Evolutionary conservation across 2,888 invertebrate genomes (phyloP).

Genomic region (Acheta domesticus): DNA sequence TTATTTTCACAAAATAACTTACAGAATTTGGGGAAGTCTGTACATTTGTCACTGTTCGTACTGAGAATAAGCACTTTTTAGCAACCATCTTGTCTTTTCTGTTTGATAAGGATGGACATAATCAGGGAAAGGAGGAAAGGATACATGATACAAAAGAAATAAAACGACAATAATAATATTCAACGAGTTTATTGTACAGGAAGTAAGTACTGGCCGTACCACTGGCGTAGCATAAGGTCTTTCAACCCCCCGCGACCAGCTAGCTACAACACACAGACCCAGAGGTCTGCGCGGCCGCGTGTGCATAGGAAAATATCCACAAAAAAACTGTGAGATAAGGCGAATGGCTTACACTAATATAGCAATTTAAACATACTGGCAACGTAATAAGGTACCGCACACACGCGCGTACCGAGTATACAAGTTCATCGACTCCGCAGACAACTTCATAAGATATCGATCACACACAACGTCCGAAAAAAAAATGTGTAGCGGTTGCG

Average conservation of each 20-base stretch:
- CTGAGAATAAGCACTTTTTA: too few relatives aligned
- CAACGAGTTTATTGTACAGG: constrained; percentile 6
- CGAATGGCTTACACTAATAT: background rate
- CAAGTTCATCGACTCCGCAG: too few relatives aligned
- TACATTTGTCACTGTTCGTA: too few relatives aligned
- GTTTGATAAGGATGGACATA: too few relatives aligned
- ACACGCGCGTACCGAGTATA: background rate
- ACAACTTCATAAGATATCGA: too few relatives aligned
- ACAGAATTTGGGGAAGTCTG: too few relatives aligned
- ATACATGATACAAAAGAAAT: background rate
- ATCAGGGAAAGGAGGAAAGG: background rate
- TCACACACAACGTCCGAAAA: too few relatives aligned
- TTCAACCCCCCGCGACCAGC: background rate
- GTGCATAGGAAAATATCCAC: background rate
- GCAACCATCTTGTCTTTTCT: too few relatives aligned
- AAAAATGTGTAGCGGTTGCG: too few relatives aligned
- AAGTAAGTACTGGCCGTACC: constrained; percentile 18
- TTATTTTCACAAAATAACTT: too few relatives aligned
- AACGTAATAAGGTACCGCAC: background rate
- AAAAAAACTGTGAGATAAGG: background rate
- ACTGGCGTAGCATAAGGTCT: background rate
- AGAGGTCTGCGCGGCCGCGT: background rate
- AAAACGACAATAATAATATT: background rate
- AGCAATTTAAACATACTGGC: background rate
- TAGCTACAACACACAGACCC: background rate